These are phyloP conservation scores for Thamnophis sirtalis DNA, from an alignment of 2,113 vertebrate species.

Conservation along the genomic window DNA sequence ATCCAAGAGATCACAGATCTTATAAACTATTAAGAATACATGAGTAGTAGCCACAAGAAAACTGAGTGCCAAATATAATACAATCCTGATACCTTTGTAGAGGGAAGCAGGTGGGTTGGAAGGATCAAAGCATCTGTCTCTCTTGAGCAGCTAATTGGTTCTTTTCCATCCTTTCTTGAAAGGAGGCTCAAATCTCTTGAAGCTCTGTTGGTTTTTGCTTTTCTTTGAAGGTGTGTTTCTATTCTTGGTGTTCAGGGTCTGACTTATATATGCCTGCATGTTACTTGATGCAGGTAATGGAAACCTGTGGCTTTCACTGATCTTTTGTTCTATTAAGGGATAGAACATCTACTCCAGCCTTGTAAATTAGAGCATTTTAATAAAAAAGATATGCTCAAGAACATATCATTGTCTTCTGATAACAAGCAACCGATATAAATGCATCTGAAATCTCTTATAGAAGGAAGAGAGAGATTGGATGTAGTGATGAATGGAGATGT, in stretches of 20 bases:
- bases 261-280: background rate
- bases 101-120: background rate
- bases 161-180: background rate
- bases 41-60: background rate
- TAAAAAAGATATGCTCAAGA: background rate
- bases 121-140: background rate
- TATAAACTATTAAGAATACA: background rate
- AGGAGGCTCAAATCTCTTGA: background rate
- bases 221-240: background rate
- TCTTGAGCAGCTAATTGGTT: background rate
- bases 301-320: background rate
- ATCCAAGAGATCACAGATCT: background rate
- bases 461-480: background rate
- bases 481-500: background rate
- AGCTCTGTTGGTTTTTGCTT: background rate
- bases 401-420: constrained; percentile 3
- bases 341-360: background rate
- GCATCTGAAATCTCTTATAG: constrained; percentile 3
- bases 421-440: background rate
- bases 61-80: background rate
- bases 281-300: background rate
- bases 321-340: background rate
- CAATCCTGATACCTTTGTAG: background rate
- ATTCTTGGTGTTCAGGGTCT: background rate
- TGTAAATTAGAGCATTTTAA: background rate